Percentiles rank a stretch among this genome's conserved stretches.
phyloP scores from a whole-genome alignment of 2,113 vertebrate genomes.

The Panurus biarmicus region DNA sequence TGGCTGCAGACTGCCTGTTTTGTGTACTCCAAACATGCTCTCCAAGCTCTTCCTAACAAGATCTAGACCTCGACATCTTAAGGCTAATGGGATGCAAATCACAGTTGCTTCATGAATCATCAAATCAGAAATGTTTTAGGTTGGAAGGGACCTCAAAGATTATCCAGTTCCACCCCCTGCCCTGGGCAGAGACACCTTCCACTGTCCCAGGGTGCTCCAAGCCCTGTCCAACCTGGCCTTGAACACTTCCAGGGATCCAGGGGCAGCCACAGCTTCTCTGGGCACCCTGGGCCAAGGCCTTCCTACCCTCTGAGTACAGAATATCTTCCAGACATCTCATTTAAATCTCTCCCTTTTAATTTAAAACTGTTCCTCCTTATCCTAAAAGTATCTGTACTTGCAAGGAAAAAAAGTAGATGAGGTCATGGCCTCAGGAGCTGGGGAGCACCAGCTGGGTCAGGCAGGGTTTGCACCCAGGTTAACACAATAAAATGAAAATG shows the following conservation, averaged over 20 bases:
- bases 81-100: background rate
- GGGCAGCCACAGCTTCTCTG: background rate
- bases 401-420: background rate
- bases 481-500: background rate
- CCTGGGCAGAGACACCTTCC: background rate
- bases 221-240: rapidly evolving
- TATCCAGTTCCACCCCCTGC: rapidly evolving
- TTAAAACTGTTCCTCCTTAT: background rate
- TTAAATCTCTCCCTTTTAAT: background rate
- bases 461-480: background rate
- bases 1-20: background rate
- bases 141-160: background rate
- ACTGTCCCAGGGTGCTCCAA: rapidly evolving
- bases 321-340: background rate
- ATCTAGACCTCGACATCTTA: background rate
- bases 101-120: background rate
- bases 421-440: rapidly evolving
- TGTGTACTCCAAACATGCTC: background rate
- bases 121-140: background rate
- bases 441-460: background rate
- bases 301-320: rapidly evolving
- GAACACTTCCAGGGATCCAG: background rate
- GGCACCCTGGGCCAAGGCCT: too few species aligned
- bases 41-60: background rate
- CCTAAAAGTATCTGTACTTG: background rate